Conservation (phyloP, 1,140 invertebrate genomes). For the Gryon sp. region DNA sequence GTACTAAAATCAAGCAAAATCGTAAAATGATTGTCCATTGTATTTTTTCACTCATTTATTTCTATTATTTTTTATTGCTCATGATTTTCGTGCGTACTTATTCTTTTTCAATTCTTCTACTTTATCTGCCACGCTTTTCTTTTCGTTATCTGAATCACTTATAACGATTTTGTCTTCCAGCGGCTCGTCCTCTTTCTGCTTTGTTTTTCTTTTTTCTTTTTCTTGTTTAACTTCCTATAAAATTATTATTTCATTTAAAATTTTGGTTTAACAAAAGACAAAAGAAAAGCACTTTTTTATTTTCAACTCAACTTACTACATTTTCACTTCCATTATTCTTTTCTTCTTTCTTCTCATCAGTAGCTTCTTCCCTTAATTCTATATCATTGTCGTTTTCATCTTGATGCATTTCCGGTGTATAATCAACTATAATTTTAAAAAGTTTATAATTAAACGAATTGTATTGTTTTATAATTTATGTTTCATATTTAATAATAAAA, state of each 20-base stretch:
- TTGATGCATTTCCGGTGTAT: too few species aligned
- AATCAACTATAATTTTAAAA: too few species aligned
- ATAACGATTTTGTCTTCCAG: conserved; percentile 69
- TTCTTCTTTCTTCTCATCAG: neutral
- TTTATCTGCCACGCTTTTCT: conserved; percentile 57
- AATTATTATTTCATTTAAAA: too few species aligned
- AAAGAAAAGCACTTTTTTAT: too few species aligned
- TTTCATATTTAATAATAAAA: too few species aligned
- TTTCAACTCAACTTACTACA: too few species aligned
- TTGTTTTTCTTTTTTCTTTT: conserved; percentile 56
- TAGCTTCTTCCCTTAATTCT: neutral
- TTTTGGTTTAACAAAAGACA: too few species aligned
- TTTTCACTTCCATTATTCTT: too few species aligned
- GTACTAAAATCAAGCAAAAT: conserved; percentile 35
- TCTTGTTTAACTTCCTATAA: conserved; percentile 12
- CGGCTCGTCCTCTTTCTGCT: conserved; percentile 71
- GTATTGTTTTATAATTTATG: too few species aligned
- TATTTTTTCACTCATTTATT: neutral
- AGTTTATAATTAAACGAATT: too few species aligned
- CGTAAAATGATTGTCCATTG: neutral
- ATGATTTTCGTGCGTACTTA: conserved; percentile 61
- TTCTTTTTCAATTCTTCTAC: conserved; percentile 47
- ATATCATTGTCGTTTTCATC: too few species aligned
- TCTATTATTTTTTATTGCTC: conserved; percentile 1
- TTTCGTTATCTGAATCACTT: conserved; percentile 69